Conservation (phyloP, 2,888 invertebrate species). For the Punctoribates punctum region DNA sequence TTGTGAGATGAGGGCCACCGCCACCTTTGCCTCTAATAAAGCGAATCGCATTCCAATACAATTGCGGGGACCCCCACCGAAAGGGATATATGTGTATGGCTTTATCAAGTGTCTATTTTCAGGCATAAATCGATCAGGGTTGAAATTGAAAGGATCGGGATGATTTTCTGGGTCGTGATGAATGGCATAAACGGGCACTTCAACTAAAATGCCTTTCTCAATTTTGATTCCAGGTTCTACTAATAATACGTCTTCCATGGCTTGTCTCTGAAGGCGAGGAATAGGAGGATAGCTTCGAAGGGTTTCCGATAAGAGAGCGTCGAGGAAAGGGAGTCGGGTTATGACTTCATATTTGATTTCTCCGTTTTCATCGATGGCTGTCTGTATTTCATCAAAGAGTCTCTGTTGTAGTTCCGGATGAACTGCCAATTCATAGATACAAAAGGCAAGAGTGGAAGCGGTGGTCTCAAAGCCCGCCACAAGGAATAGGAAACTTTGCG, state of each 20-base stretch:
- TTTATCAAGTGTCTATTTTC: not conserved
- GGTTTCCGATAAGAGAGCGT: slow-evolving; percentile 36
- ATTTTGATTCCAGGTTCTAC: not conserved
- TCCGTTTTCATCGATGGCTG: not conserved
- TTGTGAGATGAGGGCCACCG: not conserved
- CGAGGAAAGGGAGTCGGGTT: not conserved
- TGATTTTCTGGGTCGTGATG: slow-evolving; percentile 26
- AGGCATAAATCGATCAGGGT: slow-evolving; percentile 30
- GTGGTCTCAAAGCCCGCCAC: slow-evolving; percentile 65
- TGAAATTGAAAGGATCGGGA: not conserved
- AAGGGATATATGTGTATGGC: not conserved
- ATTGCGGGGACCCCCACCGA: not conserved
- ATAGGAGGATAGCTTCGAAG: slow-evolving; percentile 30
- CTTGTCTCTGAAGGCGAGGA: not conserved
- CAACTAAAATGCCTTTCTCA: not conserved
- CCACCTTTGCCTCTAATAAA: not conserved
- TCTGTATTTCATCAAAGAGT: slow-evolving; percentile 57
- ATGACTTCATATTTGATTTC: not conserved
- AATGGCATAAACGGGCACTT: slow-evolving; percentile 14
- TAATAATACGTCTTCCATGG: not conserved
- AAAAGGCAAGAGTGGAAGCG: slow-evolving; percentile 61
- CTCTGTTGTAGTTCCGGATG: slow-evolving; percentile 59
- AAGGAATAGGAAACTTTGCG: slow-evolving; percentile 58
- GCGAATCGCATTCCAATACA: not conserved
- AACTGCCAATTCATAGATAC: slow-evolving; percentile 59